These are phyloP conservation scores for Liparis tanakae DNA, from an alignment of 2,797 vertebrate genomes.

Conservation along the genomic window DNA sequence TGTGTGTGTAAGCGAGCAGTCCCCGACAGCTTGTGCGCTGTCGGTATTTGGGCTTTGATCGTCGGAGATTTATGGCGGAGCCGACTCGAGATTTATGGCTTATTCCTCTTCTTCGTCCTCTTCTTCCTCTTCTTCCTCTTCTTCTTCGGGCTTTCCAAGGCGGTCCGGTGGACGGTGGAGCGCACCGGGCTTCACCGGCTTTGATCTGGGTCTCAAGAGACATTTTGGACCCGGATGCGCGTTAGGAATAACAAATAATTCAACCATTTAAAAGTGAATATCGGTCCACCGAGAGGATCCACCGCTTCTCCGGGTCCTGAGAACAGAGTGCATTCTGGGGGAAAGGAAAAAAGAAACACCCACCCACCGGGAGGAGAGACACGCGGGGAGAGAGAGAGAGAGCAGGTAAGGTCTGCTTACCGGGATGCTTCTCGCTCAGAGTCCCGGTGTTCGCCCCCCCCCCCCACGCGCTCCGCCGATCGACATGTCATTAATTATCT, in stretches of 20 bases:
- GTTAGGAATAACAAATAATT: not conserved
- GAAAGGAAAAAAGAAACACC: not conserved
- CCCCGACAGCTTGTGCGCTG: conserved; percentile 48
- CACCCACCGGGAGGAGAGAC: conserved; percentile 16
- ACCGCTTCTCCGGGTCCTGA: conserved; percentile 39
- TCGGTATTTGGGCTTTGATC: conserved; percentile 27
- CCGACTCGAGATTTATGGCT: conserved; percentile 52
- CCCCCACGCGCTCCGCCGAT: conserved; percentile 66
- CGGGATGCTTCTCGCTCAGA: conserved; percentile 63
- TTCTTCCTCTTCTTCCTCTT: too few species aligned
- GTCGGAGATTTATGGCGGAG: conserved; percentile 56
- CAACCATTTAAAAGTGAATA: not conserved
- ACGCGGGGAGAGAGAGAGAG: conserved; percentile 48
- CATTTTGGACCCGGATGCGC: conserved; percentile 7
- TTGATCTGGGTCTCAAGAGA: not conserved
- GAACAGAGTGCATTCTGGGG: conserved; percentile 39
- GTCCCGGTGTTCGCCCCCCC: conserved; percentile 65
- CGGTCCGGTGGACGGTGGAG: conserved; percentile 11
- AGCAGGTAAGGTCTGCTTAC: conserved; percentile 82
- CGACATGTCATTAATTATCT: conserved; percentile 83
- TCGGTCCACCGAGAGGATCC: conserved; percentile 20
- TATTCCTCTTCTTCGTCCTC: not conserved
- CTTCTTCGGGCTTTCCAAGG: conserved; percentile 3
- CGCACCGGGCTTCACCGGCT: not conserved
- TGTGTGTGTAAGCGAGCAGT: conserved; percentile 25